Base-by-base conservation (phyloP, 2,888 invertebrate species). In the Patella caerulea region DNA sequence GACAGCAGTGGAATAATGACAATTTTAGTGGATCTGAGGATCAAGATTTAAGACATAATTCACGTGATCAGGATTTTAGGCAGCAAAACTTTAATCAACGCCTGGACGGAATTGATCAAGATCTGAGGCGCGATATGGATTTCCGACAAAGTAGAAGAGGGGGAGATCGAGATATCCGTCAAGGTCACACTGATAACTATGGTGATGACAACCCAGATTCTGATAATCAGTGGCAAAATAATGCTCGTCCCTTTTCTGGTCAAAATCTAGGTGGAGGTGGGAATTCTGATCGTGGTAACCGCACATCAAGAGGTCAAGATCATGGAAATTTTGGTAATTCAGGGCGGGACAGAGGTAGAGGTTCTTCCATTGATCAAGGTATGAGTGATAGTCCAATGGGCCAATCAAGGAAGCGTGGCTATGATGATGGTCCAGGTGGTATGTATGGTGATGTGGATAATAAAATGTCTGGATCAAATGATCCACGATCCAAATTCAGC, bases 351-450 rank as follows among this genome's bases (percentile, higher is more conserved):
- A 45, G 45, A 45, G 45, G 45, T 9, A 45, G 45, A 45, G 45
- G 45, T 45, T 45, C 45, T 65, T 65, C 29, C 11, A 24, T 24
- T 65, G 24, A 19, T 65, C 65, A 65, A 65, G 65, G 65, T 12
- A 65, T 65, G 19, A 19, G 65, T 9, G 65, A 65, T 45, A 29
- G 75, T 19, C 71, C 24, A 15, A 74, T 74, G 55, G 71, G 69
- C 15, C 74, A 69, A 7, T 69, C 52, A 5, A 59, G 78, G 59
- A 78, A 78, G 52, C 34, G 74, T 34, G 73, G 59, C 7, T 74
- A 74, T 53, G 74, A 78, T n/a, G 78, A 78, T 34, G 78, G 74
- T 15, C 72, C 75, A 12, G 78, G 69, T 17, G 65, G 78, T 55
- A 72, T 34, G 59, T 19, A 24, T n/a, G 72, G 72, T n/a, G 75